Percentiles rank a stretch among this genome's conserved stretches.
Evolutionary conservation across 2,797 vertebrate species (phyloP).

Genomic region (Acropternis orthonyx): DNA sequence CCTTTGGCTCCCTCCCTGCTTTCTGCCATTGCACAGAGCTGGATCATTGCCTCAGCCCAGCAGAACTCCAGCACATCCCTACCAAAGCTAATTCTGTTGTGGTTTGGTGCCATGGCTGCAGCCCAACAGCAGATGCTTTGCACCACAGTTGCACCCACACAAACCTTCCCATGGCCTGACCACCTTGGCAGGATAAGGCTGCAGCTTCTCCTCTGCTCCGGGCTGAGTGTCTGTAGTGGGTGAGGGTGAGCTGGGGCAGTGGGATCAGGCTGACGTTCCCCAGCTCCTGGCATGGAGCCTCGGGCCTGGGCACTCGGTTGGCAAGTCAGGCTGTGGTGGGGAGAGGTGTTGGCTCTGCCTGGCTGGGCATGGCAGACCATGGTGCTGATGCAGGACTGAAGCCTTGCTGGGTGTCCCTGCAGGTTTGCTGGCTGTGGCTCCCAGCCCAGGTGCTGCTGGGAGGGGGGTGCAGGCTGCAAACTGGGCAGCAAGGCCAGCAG

Average conservation of each 20-base stretch:
- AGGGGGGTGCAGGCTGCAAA: not conserved
- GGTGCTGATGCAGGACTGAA: accelerated
- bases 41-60: not conserved
- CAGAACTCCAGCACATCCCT: not conserved
- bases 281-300: not conserved
- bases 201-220: not conserved
- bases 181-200: not conserved
- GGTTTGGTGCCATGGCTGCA: not conserved
- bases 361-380: accelerated
- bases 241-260: accelerated
- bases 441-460: not conserved
- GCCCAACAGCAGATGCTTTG: not conserved
- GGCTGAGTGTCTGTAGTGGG: not conserved
- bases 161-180: not conserved
- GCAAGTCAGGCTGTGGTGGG: not conserved
- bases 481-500: not conserved
- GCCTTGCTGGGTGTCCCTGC: not conserved
- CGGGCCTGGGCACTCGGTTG: accelerated
- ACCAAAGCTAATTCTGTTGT: not conserved
- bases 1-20: not conserved
- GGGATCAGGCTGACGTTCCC: not conserved
- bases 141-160: accelerated
- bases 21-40: not conserved
- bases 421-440: not conserved
- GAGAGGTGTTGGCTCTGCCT: not conserved